phyloP scores from a whole-genome alignment of 2,113 vertebrate genomes.

The Rana temporaria region DNA sequence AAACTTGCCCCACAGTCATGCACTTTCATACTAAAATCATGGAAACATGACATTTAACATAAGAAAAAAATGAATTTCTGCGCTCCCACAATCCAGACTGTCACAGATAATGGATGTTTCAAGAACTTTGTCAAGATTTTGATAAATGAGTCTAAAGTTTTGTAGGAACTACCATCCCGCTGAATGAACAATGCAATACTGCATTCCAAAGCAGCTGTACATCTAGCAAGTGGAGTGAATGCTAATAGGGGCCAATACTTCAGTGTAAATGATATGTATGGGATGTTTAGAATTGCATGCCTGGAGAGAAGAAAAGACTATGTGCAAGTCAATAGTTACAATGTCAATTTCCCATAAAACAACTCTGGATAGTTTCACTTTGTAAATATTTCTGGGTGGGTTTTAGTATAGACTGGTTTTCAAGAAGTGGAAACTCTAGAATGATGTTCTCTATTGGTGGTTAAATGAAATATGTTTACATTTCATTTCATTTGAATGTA shows the following conservation, averaged over 20 bases:
- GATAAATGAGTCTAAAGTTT: conserved; percentile 43
- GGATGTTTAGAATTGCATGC: conserved; percentile 7
- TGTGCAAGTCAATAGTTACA: background rate
- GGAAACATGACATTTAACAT: background rate
- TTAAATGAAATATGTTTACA: too few species aligned
- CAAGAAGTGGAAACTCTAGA: too few species aligned
- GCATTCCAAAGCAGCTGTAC: conserved; percentile 6
- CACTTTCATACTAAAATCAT: background rate
- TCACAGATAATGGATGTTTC: conserved; percentile 28
- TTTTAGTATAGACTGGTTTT: too few species aligned
- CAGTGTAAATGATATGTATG: conserved; percentile 8
- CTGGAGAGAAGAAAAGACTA: conserved; percentile 13
- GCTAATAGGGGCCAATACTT: conserved; percentile 35
- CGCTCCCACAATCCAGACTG: background rate
- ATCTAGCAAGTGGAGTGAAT: conserved; percentile 23
- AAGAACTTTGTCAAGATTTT: conserved; percentile 42
- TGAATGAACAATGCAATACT: conserved; percentile 40
- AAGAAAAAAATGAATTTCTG: background rate
- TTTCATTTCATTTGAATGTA: too few species aligned
- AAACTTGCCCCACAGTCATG: background rate
- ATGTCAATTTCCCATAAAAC: conserved; percentile 8
- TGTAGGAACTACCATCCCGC: conserved; percentile 3
- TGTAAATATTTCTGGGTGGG: too few species aligned
- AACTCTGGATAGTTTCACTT: background rate
- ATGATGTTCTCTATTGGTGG: too few species aligned